Evolutionary conservation across 2,888 invertebrate genomes (phyloP).

Genomic region (Napeogenes inachia): DNA sequence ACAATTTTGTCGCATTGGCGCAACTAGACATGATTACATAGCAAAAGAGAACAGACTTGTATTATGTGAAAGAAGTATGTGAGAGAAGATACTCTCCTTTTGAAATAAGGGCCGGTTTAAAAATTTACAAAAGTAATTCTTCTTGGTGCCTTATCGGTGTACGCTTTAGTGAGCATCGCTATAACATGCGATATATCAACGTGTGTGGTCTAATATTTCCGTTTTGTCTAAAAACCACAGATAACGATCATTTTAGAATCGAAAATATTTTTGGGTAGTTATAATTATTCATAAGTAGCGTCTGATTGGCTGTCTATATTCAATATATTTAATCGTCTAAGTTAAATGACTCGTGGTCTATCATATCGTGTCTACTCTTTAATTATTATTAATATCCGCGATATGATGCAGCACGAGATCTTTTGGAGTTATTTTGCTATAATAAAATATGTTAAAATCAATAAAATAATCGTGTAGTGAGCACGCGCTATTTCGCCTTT

Average conservation of each 20-base stretch:
- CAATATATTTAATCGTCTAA: slow-evolving; percentile 27
- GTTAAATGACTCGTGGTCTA: slow-evolving; percentile 24
- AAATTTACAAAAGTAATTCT: neutral
- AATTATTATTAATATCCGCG: slow-evolving; percentile 9
- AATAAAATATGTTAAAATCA: slow-evolving; percentile 26
- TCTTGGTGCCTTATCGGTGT: slow-evolving; percentile 5
- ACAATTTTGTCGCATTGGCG: too few species aligned
- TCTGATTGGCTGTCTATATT: slow-evolving; percentile 56
- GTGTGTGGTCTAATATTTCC: slow-evolving; percentile 11
- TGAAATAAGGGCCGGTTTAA: too few species aligned
- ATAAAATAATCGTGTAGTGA: slow-evolving; percentile 47
- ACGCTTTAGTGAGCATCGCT: slow-evolving; percentile 7
- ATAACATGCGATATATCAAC: slow-evolving; percentile 6
- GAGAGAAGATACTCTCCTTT: too few species aligned
- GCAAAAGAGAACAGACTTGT: too few species aligned
- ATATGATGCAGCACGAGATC: slow-evolving; percentile 14
- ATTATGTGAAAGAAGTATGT: too few species aligned
- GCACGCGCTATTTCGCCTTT: slow-evolving; percentile 70
- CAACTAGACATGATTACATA: too few species aligned
- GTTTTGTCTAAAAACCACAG: slow-evolving; percentile 23
- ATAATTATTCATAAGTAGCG: slow-evolving; percentile 34
- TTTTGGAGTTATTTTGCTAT: slow-evolving; percentile 29
- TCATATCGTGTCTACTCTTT: slow-evolving; percentile 16
- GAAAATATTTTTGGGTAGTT: slow-evolving; percentile 31
- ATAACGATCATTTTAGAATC: slow-evolving; percentile 30